A percentile compares a stretch with the other conserved stretches of the same genome.
Evolutionary conservation across 2,797 vertebrate species (phyloP).

Genomic region (Eospalax fontanierii): DNA sequence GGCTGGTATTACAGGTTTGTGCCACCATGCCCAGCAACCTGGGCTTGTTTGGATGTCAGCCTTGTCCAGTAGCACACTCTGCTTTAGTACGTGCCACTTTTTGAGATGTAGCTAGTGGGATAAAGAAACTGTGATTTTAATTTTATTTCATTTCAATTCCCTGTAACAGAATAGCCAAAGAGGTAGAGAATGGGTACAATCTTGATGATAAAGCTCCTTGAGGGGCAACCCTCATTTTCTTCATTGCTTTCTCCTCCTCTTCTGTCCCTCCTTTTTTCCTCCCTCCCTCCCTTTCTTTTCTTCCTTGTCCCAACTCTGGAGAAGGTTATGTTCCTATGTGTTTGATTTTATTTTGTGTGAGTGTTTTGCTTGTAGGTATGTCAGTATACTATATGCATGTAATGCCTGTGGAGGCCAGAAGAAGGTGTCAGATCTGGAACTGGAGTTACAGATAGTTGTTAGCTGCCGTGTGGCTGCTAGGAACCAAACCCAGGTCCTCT

Average conservation of each 20-base stretch:
- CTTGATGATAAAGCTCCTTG: neutral
- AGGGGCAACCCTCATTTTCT: neutral
- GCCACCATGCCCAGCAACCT: neutral
- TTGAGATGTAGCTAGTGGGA: neutral
- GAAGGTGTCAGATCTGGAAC: too few relatives aligned
- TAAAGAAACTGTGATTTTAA: constrained; percentile 29
- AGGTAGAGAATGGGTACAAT: neutral
- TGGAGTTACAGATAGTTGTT: too few relatives aligned
- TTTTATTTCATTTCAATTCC: neutral
- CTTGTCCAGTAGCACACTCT: neutral
- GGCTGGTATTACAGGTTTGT: neutral
- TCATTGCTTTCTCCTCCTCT: neutral
- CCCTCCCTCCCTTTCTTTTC: too few relatives aligned
- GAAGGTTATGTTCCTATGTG: neutral
- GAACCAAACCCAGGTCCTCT: too few relatives aligned
- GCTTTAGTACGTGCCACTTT: neutral
- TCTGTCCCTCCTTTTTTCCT: neutral
- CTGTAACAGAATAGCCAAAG: neutral
- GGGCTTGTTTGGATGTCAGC: neutral
- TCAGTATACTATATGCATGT: too few relatives aligned
- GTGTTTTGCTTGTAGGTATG: too few relatives aligned
- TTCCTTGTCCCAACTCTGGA: neutral
- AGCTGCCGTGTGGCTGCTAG: too few relatives aligned
- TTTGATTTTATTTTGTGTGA: neutral
- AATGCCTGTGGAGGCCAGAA: too few relatives aligned